A percentile compares a stretch with the other conserved stretches of the same genome.
phyloP scores from a whole-genome alignment of 2,888 invertebrate genomes.

The Leptinotarsa rubiginosa region DNA sequence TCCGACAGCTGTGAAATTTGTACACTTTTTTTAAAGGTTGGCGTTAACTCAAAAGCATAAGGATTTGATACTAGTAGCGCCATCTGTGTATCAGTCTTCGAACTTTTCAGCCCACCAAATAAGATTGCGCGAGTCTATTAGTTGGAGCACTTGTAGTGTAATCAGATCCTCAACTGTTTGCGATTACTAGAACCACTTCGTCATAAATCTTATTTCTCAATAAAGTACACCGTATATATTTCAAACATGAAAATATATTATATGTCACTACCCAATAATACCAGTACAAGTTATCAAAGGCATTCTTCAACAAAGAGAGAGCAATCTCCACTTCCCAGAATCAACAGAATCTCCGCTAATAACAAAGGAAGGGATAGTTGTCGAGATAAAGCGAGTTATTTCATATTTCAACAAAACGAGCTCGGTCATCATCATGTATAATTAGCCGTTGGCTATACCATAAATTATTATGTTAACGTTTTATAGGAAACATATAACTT shows the following conservation, averaged over 20 bases:
- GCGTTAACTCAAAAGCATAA: too few species aligned
- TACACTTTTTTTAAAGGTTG: too few species aligned
- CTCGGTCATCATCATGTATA: slow-evolving; percentile 64
- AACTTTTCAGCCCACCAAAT: too few species aligned
- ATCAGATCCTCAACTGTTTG: too few species aligned
- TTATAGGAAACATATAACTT: slow-evolving; percentile 64
- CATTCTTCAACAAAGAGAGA: slow-evolving; percentile 11
- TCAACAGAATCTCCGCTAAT: slow-evolving; percentile 60
- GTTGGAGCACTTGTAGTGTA: too few species aligned
- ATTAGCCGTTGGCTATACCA: slow-evolving; percentile 65
- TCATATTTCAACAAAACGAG: slow-evolving; percentile 66
- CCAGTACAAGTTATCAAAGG: neutral
- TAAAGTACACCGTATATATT: neutral
- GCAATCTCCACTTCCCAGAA: slow-evolving; percentile 33
- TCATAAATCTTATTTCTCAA: neutral
- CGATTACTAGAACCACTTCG: too few species aligned
- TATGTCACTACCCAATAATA: neutral
- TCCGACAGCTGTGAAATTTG: too few species aligned
- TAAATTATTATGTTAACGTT: slow-evolving; percentile 66
- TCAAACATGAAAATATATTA: neutral
- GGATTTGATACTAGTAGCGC: too few species aligned
- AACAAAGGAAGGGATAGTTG: slow-evolving; percentile 61
- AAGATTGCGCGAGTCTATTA: too few species aligned
- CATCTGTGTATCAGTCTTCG: too few species aligned
- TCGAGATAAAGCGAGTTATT: slow-evolving; percentile 63